Evolutionary conservation across 2,113 vertebrate genomes (phyloP).

Genomic region (Alaudala cheleensis): DNA sequence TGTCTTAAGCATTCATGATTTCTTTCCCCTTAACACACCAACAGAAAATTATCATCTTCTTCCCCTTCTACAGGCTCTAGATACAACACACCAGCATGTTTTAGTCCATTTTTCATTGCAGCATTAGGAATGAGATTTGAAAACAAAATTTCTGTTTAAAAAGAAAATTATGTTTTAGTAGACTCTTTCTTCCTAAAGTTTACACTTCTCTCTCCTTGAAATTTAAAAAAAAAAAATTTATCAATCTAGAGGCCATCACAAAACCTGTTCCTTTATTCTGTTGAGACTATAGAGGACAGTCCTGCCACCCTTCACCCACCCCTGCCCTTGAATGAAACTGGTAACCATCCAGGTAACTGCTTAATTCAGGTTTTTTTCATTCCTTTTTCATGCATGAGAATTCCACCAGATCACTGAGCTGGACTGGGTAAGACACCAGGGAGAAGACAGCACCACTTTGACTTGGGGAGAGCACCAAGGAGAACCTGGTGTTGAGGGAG

Average conservation of each 20-base stretch:
- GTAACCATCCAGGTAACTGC: background rate
- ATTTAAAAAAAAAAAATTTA: background rate
- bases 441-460: fast-evolving
- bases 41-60: background rate
- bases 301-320: background rate
- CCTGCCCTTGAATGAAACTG: background rate
- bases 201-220: background rate
- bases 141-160: background rate
- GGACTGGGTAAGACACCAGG: background rate
- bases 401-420: background rate
- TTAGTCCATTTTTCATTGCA: background rate
- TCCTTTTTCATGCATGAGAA: background rate
- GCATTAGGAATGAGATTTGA: background rate
- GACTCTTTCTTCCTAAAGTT: background rate
- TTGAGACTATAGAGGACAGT: background rate
- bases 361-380: background rate
- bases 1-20: fast-evolving
- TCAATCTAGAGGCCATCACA: fast-evolving
- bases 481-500: background rate
- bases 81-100: background rate
- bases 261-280: background rate
- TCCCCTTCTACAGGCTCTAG: background rate
- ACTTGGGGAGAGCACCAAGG: fast-evolving
- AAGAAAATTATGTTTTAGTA: background rate
- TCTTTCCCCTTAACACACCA: background rate